phyloP scores from a whole-genome alignment of 2,797 vertebrate genomes.

The Catamblyrhynchus diadema region DNA sequence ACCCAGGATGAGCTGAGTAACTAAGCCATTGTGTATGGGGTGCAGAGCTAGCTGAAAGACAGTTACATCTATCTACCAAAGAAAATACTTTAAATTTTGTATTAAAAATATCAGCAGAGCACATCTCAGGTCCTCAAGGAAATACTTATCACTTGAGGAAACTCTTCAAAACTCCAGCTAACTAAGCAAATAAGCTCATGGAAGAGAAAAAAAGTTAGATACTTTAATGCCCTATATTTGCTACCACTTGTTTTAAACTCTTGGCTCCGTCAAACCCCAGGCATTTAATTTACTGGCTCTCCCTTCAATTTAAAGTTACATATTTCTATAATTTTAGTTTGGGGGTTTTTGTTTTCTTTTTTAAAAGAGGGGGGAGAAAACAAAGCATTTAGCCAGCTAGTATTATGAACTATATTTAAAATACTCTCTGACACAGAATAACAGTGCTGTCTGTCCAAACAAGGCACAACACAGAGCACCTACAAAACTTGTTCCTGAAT shows the following conservation, averaged over 20 bases:
- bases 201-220: not conserved
- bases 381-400: not conserved
- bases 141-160: not conserved
- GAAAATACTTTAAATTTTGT: not conserved
- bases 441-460: not conserved
- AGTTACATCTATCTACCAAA: not conserved
- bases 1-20: not conserved
- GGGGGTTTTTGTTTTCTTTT: not conserved
- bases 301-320: conserved; percentile 43
- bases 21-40: not conserved
- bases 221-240: not conserved
- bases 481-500: not conserved
- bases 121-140: not conserved
- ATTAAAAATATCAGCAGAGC: not conserved
- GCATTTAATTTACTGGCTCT: conserved; percentile 22
- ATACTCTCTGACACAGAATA: not conserved
- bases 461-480: not conserved
- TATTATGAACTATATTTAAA: not conserved
- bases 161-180: not conserved
- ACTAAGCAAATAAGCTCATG: not conserved
- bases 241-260: not conserved
- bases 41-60: not conserved
- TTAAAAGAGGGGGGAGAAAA: not conserved
- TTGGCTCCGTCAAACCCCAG: not conserved
- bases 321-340: conserved; percentile 16